A percentile compares a stretch with the other conserved stretches of the same genome.
phyloP scores from a whole-genome alignment of 37 sponge, comb jelly and placozoan genomes.

The Sycon ciliatum region DNA sequence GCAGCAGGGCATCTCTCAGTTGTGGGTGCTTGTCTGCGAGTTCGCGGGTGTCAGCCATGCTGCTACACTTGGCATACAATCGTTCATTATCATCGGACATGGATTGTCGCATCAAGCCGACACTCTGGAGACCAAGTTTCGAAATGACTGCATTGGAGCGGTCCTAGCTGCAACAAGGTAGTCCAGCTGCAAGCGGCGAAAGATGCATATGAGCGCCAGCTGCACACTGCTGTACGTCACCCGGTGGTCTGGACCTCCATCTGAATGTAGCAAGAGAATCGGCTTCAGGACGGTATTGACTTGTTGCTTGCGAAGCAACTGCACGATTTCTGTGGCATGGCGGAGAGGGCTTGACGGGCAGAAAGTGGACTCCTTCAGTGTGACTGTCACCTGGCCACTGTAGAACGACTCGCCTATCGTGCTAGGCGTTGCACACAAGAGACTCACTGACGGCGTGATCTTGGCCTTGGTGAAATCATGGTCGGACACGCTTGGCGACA shows the following conservation, averaged over 20 bases:
- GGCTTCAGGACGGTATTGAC: not conserved
- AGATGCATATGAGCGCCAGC: slow-evolving; percentile 16
- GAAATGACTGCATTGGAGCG: slow-evolving; percentile 25
- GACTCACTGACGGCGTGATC: slow-evolving; percentile 18
- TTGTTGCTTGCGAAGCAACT: not conserved
- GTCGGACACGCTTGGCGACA: slow-evolving; percentile 25
- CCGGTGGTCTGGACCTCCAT: slow-evolving; percentile 29
- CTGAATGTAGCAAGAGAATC: slow-evolving; percentile 22
- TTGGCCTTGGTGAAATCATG: slow-evolving; percentile 32
- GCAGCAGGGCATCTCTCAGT: not conserved
- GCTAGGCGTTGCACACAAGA: slow-evolving; percentile 29
- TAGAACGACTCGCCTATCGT: slow-evolving; percentile 36
- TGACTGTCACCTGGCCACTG: slow-evolving; percentile 25
- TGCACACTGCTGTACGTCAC: slow-evolving; percentile 21
- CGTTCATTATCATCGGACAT: not conserved
- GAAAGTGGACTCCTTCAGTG: slow-evolving; percentile 36
- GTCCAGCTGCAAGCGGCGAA: slow-evolving; percentile 15
- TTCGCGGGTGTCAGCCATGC: not conserved
- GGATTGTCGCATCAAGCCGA: slow-evolving; percentile 14
- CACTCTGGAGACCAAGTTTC: slow-evolving; percentile 18
- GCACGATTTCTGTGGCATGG: slow-evolving; percentile 18
- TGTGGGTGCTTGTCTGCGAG: not conserved
- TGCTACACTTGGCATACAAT: not conserved
- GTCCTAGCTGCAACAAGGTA: slow-evolving; percentile 17
- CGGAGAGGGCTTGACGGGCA: slow-evolving; percentile 28